Percentiles rank a stretch among this genome's conserved stretches.
These are phyloP conservation scores for Apeltes quadracus DNA, from an alignment of 2,113 vertebrate species.

Conservation along the genomic window DNA sequence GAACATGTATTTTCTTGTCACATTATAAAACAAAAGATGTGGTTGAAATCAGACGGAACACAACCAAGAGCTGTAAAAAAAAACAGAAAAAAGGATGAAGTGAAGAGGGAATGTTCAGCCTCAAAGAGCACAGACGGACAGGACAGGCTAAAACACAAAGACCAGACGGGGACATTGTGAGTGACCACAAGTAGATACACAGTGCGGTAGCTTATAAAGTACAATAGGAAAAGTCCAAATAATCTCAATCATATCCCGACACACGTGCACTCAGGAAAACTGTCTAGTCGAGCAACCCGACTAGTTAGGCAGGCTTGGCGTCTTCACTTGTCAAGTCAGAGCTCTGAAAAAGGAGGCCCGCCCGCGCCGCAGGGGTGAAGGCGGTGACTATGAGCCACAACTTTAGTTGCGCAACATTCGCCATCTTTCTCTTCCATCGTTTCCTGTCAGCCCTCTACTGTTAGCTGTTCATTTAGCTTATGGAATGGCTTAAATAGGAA, in stretches of 20 bases:
- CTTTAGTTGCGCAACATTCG: neutral
- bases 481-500: neutral
- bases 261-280: conserved; percentile 50
- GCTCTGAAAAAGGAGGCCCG: neutral
- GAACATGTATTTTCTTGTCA: conserved; percentile 7
- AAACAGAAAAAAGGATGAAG: conserved; percentile 1
- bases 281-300: neutral
- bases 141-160: conserved; percentile 22
- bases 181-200: conserved; percentile 30
- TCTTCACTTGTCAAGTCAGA: neutral
- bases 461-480: no score
- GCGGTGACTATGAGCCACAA: neutral
- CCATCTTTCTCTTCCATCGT: neutral
- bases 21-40: conserved; percentile 12
- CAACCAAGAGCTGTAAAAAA: conserved; percentile 3
- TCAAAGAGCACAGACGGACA: conserved; percentile 25
- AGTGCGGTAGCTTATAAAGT: conserved; percentile 32
- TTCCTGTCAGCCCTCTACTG: neutral
- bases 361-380: neutral
- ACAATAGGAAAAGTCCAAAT: conserved; percentile 52
- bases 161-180: conserved; percentile 22
- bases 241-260: conserved; percentile 34
- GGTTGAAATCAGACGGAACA: conserved; percentile 6
- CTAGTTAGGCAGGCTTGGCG: neutral
- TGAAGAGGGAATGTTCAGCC: conserved; percentile 6